Base-by-base conservation (phyloP, 2,113 vertebrate genomes). In the Brachypodius melanocephalos region DNA sequence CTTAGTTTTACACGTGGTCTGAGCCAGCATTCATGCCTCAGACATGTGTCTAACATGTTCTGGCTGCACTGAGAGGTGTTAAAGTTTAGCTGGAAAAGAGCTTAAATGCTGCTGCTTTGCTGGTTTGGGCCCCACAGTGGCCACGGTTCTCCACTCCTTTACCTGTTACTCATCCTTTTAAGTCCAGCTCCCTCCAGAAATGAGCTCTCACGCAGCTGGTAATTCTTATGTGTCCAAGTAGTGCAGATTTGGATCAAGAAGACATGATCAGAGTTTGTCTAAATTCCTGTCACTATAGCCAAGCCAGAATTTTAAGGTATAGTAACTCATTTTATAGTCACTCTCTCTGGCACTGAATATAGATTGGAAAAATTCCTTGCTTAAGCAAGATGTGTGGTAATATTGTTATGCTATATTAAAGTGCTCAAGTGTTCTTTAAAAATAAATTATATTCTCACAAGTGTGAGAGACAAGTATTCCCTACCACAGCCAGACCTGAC, bases 341-440 rank as follows among this genome's bases (percentile, higher is more conserved):
- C 61, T 51, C 65, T 92, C 54, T 49, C 92, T 92, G 92, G 94
- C 94, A 58, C 90, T 89, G 94, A 95, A 97, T 96, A 91, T 68
- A 97, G 96, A 97, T 90, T 91, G 92, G 96, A 97, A 96, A 98
- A 96, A 93, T 88, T 81, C 87, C 95, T 95, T 95, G 91, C 94
- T 94, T 85, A 92, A 97, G 95, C 94, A 85, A 98, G 96, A 74
- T 82, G 84, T 95, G 95, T 92, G 80, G 87, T 85, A 77, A 94
- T 97, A 88, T 88, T 95, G 89, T 96, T 97, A 95, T 90, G 94
- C 75, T 90, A 28, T 86, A 62, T 90, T 95, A 95, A 96, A 94
- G 94, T n/a, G 32, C 71, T 93, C 95, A 96, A 93, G 94, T n/a
- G n/a, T 65, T 94, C 95, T 96, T 92, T 96, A 94, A 92, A 97